Evolutionary conservation across 2,113 vertebrate genomes (phyloP).

Genomic region (Nycticryphes semicollaris): DNA sequence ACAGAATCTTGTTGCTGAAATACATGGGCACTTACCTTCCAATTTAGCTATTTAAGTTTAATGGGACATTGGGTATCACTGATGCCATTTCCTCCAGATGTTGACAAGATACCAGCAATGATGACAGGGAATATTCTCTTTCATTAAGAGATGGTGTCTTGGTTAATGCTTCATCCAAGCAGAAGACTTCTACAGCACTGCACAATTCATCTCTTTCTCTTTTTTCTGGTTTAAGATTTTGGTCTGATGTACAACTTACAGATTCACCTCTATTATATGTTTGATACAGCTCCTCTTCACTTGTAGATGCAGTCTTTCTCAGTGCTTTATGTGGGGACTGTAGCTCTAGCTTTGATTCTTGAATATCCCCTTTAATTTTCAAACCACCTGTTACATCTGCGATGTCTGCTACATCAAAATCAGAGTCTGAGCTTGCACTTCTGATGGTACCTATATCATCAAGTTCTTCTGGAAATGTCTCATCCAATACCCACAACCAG

Average conservation of each 20-base stretch:
- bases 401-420: neutral
- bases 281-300: neutral
- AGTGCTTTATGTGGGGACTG: neutral
- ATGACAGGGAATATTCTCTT: conserved; percentile 34
- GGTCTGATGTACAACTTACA: neutral
- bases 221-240: neutral
- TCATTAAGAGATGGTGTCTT: neutral
- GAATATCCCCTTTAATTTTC: neutral
- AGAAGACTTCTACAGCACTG: neutral
- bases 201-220: neutral
- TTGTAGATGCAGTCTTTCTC: conserved; percentile 1
- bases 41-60: neutral
- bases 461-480: conserved; percentile 67
- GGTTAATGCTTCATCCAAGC: conserved; percentile 17
- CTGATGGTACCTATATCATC: neutral
- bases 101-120: conserved; percentile 43
- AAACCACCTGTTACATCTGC: neutral
- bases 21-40: conserved; percentile 38
- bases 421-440: neutral
- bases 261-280: neutral
- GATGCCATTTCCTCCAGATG: conserved; percentile 10
- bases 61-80: neutral
- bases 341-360: neutral
- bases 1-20: neutral
- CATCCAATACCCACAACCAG: conserved; percentile 47